Base-by-base conservation (phyloP, 2,797 vertebrate genomes). In the Chiroxiphia lanceolata region DNA sequence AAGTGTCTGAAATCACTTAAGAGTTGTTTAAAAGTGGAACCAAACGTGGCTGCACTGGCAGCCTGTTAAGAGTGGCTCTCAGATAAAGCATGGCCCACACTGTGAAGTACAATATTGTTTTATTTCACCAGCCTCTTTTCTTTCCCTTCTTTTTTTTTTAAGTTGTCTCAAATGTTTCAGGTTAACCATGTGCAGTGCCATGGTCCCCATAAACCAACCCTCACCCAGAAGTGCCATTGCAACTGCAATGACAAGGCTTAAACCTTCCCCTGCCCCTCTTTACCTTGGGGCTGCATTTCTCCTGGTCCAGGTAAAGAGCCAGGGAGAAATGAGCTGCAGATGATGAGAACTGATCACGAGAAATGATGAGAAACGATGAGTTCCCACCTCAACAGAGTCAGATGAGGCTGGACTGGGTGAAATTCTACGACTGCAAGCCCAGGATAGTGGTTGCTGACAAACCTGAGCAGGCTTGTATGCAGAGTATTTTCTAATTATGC, bases 151-250 rank as follows among this genome's bases (percentile, higher is more conserved):
- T 7, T 10, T 1, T 44, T 78, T 64, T 60, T 63, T 3, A 38
- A 19, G 15, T 5, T 67, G 16, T 12, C n/a, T 89, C 54, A 34
- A 56, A 21, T 0, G 6, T 53, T 74, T 83, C 48, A 65, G 68
- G 56, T 31, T 57, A 76, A 80, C 42, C 9, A 51, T 0, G 0
- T 59, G 33, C 27, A 65, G 12, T 47, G 26, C 19, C 3, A 1
- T 0, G 8, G 10, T 48, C 19, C 48, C 33, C n/a, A 31, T 11
- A 82, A 60, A 31, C 25, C n/a, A 81, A 2, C 10, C 22, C 33
- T 22, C 9, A 48, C 18, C 12, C n/a, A 8, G 3, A 71, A 21
- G 33, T 26, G 40, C 44, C 65, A 56, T 27, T 51, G 21, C 31
- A 45, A 36, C 57, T 38, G 8, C n/a, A 11, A 4, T 14, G 20